phyloP scores from a whole-genome alignment of 2,113 vertebrate genomes.

The Hippocampus guttulatus region DNA sequence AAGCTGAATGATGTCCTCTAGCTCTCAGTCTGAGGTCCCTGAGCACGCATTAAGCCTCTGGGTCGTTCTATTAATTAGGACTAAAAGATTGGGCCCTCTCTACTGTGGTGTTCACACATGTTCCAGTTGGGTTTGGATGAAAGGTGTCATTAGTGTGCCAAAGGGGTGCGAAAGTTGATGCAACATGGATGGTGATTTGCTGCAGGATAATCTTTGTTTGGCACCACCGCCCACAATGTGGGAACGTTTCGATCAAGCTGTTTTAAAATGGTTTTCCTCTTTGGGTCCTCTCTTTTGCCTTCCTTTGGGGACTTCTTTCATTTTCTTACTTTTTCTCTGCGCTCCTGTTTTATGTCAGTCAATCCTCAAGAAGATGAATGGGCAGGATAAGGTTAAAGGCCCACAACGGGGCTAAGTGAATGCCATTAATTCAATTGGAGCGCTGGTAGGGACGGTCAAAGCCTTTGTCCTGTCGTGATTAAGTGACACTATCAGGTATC shows the following conservation, averaged over 20 bases:
- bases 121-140: conserved; percentile 54
- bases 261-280: not conserved
- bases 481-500: conserved; percentile 71
- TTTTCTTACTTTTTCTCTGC: conserved; percentile 8
- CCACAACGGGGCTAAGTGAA: conserved; percentile 70
- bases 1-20: conserved; percentile 59
- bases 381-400: conserved; percentile 66
- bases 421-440: conserved; percentile 69
- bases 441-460: conserved; percentile 60
- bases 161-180: conserved; percentile 34
- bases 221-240: conserved; percentile 29
- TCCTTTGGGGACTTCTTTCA: conserved; percentile 34
- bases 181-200: conserved; percentile 43
- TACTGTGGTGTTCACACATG: conserved; percentile 53
- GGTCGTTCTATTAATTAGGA: conserved; percentile 59
- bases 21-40: conserved; percentile 56
- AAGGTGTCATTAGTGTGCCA: conserved; percentile 44
- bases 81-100: conserved; percentile 34
- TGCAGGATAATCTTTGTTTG: conserved; percentile 24
- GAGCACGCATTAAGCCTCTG: conserved; percentile 52
- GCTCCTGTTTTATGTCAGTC: conserved; percentile 48
- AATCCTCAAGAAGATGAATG: conserved; percentile 59
- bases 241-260: conserved; percentile 24
- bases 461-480: conserved; percentile 69
- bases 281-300: conserved; percentile 3